Evolutionary conservation across 2,888 invertebrate species (phyloP), one percentile per base, ranked within the genome.

Genomic region (Anoplius nigerrimus): DNA sequence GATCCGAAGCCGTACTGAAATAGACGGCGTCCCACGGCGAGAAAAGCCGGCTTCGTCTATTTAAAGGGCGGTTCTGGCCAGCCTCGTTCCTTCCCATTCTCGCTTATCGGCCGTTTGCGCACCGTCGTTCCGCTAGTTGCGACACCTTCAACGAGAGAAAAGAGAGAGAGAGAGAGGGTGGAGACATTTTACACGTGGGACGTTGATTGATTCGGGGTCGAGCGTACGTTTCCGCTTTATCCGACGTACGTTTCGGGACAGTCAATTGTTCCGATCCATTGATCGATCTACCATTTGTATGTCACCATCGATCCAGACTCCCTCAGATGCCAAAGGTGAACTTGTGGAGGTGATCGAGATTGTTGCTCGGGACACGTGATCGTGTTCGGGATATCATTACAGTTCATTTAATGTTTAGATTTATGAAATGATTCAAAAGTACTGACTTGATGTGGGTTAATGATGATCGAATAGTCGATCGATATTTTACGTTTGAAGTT

Each of bases 11-110:
- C 65, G 69, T 74, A 74, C 76, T 73, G 71, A 84, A 84, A 84
- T 84, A 84, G 80, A 82, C 69, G 51, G 65, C 79, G 73, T 78
- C 78, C 79, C 80, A 80, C 79, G 81, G 69, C 70, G 64, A 71
- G 73, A 67, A 76, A 77, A 75, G 65, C 64, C 74, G 73, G 67
- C 71, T 48, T 48, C 67, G 72, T 80, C 81, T 83, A 83, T 84
- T 84, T 83, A 80, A 73, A 83, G 76, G 76, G 69, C 66, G 58
- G 48, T 61, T 62, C 48, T 20, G 45, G 34, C 46, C 62, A 46
- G 61, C 46, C 21, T 61, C 60, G 57, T 62, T 27, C 51, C 20
- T 34, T 46, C 6, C 4, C 18, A 22, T 3, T 22, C 18, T 66
- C 55, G 45, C 43, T 27, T 34, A 61, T 61, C 27, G 46, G 15